Conservation (phyloP, 2,797 vertebrate species). For the Hoplostethus mediterraneus region DNA sequence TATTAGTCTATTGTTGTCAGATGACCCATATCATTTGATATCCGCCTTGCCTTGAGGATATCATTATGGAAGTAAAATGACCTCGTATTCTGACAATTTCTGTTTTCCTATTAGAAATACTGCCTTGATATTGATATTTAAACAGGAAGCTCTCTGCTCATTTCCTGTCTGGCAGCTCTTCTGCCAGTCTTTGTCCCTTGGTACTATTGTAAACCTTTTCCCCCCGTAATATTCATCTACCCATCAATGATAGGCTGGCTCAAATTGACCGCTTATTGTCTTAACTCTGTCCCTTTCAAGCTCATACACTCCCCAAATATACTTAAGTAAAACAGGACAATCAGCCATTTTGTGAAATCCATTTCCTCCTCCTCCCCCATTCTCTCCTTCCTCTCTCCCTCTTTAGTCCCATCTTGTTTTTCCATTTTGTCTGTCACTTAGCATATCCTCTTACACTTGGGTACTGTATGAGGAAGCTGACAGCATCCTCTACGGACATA, state of each 20-base stretch:
- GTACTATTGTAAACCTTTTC: conserved; percentile 38
- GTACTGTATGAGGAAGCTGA: conserved; percentile 25
- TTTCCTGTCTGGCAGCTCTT: conserved; percentile 11
- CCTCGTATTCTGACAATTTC: conserved; percentile 14
- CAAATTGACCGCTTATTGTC: no score
- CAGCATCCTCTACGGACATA: conserved; percentile 47
- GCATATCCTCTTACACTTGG: conserved; percentile 44
- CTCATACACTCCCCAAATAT: conserved; percentile 5
- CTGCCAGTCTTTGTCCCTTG: neutral
- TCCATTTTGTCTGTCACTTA: conserved; percentile 33
- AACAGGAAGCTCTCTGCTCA: conserved; percentile 32
- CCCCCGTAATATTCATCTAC: neutral
- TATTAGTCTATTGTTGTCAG: conserved; percentile 9
- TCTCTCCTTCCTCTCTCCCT: neutral
- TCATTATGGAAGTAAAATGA: conserved; percentile 9
- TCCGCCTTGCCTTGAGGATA: conserved; percentile 13
- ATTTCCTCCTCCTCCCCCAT: conserved; percentile 22
- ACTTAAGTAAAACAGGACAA: neutral
- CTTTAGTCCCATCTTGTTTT: conserved; percentile 4
- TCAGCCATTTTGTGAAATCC: conserved; percentile 13
- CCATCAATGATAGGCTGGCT: no score
- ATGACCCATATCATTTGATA: conserved; percentile 32
- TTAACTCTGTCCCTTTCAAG: no score
- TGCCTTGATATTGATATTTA: neutral
- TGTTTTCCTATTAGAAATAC: conserved; percentile 7